Conservation (phyloP, 1,140 invertebrate species). For the Arctopsyche grandis region DNA sequence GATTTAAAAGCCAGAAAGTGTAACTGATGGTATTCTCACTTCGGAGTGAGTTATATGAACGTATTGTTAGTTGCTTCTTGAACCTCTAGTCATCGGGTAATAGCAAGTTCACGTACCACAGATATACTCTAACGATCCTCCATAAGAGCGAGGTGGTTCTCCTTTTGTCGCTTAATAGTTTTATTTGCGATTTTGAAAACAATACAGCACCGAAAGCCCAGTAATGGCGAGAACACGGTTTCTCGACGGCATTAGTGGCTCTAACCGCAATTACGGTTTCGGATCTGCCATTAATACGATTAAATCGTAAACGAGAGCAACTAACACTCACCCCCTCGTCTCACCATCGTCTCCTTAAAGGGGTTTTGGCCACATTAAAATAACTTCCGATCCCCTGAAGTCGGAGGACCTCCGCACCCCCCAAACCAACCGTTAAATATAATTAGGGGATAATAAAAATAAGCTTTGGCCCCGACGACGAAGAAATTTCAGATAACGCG, state of each 20-base stretch:
- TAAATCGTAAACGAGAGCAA: slow-evolving; percentile 46
- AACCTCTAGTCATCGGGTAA: too few species aligned
- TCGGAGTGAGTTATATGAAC: too few species aligned
- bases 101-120: too few species aligned
- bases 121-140: too few species aligned
- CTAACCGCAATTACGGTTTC: slow-evolving; percentile 52
- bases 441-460: slow-evolving; percentile 42
- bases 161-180: slow-evolving; percentile 8
- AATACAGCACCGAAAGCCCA: not conserved
- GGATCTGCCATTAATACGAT: slow-evolving; percentile 52
- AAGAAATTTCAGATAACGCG: not conserved
- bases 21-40: too few species aligned
- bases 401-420: not conserved
- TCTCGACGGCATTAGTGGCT: slow-evolving; percentile 36
- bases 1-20: too few species aligned
- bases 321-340: not conserved
- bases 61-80: too few species aligned
- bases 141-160: not conserved
- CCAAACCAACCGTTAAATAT: slow-evolving; percentile 21
- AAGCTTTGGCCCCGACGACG: slow-evolving; percentile 2
- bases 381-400: slow-evolving; percentile 34
- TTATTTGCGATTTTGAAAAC: slow-evolving; percentile 18
- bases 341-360: not conserved
- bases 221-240: slow-evolving; percentile 31
- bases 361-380: slow-evolving; percentile 1